Percentiles rank a stretch among this genome's conserved stretches.
Evolutionary conservation across 2,888 invertebrate species (phyloP).

Genomic region (Harpalus rubripes): DNA sequence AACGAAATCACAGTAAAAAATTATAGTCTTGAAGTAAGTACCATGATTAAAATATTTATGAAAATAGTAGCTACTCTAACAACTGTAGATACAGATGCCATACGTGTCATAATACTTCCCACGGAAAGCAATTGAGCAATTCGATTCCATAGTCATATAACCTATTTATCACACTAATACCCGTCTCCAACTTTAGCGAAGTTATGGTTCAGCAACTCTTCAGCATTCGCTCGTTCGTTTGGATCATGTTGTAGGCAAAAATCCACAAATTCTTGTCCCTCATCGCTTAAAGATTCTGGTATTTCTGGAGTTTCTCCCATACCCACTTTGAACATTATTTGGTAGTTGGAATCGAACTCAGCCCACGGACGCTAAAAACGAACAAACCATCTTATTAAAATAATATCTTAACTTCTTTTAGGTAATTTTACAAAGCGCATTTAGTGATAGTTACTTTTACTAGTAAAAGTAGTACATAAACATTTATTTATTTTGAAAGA

Average conservation of each 20-base stretch:
- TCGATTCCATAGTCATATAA: constrained; percentile 19
- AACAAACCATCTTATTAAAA: not conserved
- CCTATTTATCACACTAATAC: constrained; percentile 52
- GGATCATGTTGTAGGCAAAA: constrained; percentile 92
- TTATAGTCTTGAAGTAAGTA: constrained; percentile 46
- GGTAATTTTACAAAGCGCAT: too few relatives aligned
- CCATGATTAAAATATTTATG: constrained; percentile 26
- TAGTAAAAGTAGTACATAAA: too few relatives aligned
- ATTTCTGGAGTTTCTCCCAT: constrained; percentile 91
- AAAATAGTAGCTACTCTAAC: constrained; percentile 50
- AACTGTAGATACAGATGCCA: constrained; percentile 55
- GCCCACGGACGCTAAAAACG: constrained; percentile 90
- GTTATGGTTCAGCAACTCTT: constrained; percentile 85
- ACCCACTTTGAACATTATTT: constrained; percentile 97
- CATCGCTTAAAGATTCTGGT: constrained; percentile 87
- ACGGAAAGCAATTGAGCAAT: constrained; percentile 49
- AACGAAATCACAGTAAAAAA: constrained; percentile 57
- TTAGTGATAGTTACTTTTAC: too few relatives aligned
- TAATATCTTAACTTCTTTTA: too few relatives aligned
- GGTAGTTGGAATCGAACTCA: constrained; percentile 94
- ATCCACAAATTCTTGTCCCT: constrained; percentile 89
- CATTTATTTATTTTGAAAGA: too few relatives aligned
- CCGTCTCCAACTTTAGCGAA: constrained; percentile 83
- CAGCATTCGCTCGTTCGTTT: constrained; percentile 84
- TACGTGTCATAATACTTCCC: constrained; percentile 37